Evolutionary conservation across 2,113 vertebrate genomes (phyloP), one percentile per base, ranked within the genome.

Genomic region (Tragelaphus scriptus): DNA sequence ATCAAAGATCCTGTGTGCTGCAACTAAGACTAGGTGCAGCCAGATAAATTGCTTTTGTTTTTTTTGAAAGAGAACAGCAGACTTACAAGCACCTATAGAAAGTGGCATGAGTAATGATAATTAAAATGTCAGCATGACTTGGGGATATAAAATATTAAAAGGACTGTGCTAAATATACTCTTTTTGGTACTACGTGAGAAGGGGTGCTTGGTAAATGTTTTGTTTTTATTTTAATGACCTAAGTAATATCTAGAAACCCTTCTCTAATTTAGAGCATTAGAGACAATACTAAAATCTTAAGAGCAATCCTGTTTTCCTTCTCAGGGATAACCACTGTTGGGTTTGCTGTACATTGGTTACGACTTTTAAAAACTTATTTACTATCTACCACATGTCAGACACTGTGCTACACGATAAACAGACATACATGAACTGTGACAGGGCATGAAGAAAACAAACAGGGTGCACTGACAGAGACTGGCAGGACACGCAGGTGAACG

Each of bases 321-420:
- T 79, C 36, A 79, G 47, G 36, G 26, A 23, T 44, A 47, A 95
- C 17, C 89, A 95, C 40, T 56, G 49, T 28, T 95, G 82, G 65
- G n/a, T 51, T 49, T 80, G 23, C 7, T 44, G 5, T 47, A 25
- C 19, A 25, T 16, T 14, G 11, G 19, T 75, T 51, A 51, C 85
- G 10, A 90, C 10, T 21, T 68, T 32, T 15, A 97, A 88, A 92
- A 85, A 92, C 47, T 95, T 91, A 91, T 80, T 95, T 89, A 90
- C 15, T 71, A 88, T 36, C 44, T 58, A 65, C 51, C 81, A 81
- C 25, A 82, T 65, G 75, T 13, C 12, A 88, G 80, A 55, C 16
- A 53, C 51, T 40, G 36, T 49, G 47, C 53, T 95, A 82, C 51
- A 47, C 10, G 40, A 84, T 63, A 36, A 90, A 65, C 53, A 82